Percentiles rank a stretch among this genome's conserved stretches.
Evolutionary conservation across 53 echinoderm and acorn worm species (phyloP).

Genomic region (Arbacia lixula): DNA sequence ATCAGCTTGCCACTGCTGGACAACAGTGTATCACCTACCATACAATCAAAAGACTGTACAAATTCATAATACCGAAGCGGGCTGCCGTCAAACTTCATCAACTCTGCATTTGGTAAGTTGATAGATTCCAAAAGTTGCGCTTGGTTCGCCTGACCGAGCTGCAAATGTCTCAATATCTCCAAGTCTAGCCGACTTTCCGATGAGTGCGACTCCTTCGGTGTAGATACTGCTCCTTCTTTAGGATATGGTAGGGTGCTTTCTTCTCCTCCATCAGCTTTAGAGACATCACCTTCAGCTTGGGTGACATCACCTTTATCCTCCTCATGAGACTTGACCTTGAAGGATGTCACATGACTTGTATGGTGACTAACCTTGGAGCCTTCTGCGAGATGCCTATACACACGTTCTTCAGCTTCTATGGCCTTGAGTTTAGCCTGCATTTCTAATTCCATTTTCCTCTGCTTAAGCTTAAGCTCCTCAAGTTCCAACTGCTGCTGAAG

Average conservation of each 20-base stretch:
- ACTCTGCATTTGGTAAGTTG: neutral
- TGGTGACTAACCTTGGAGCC: neutral
- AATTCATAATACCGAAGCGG: slow-evolving; percentile 55
- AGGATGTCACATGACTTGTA: too few species aligned
- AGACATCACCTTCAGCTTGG: too few species aligned
- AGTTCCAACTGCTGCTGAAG: neutral
- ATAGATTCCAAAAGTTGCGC: slow-evolving; percentile 29
- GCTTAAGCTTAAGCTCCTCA: neutral
- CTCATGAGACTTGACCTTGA: too few species aligned
- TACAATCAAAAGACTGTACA: slow-evolving; percentile 56
- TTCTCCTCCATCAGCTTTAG: too few species aligned
- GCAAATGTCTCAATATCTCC: neutral
- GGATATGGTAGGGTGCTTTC: neutral
- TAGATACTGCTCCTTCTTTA: neutral
- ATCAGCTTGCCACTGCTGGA: slow-evolving; percentile 36
- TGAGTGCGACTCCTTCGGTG: too few species aligned
- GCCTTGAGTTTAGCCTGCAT: neutral
- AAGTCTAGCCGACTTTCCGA: neutral
- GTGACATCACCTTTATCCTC: too few species aligned
- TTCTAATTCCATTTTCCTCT: neutral
- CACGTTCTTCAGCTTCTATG: neutral
- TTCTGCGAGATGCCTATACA: neutral
- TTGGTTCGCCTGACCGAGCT: slow-evolving; percentile 26
- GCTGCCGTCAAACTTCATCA: slow-evolving; percentile 58
- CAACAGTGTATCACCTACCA: slow-evolving; percentile 57